Conservation (phyloP, 64 coral and sea anemone genomes). For the Catalaphyllia jardinei region DNA sequence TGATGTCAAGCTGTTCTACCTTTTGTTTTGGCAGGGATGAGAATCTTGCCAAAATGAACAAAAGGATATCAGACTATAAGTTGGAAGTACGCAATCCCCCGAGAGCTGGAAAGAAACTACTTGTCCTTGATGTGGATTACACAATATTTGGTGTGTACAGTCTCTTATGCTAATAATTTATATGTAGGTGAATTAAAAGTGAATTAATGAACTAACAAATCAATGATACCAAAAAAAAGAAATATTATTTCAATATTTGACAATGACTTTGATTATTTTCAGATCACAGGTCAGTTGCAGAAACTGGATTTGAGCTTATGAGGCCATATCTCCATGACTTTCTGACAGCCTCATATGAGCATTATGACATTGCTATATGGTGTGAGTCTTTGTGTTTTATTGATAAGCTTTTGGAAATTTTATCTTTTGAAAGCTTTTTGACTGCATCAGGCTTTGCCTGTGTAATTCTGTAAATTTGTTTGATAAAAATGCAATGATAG, state of each 20-base stretch:
- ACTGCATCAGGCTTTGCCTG: too few relatives aligned
- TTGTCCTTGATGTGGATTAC: conserved; percentile 96
- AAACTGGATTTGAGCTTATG: conserved; percentile 91
- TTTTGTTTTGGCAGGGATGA: conserved; percentile 75
- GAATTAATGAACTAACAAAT: too few relatives aligned
- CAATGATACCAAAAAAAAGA: neutral
- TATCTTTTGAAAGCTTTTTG: too few relatives aligned
- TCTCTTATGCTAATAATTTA: too few relatives aligned
- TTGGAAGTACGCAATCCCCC: conserved; percentile 85
- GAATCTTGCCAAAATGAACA: conserved; percentile 84
- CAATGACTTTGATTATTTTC: neutral
- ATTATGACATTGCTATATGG: conserved; percentile 98
- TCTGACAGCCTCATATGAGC: conserved; percentile 79
- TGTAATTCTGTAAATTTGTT: too few relatives aligned
- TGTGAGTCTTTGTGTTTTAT: conserved; percentile 61
- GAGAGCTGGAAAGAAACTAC: conserved; percentile 83
- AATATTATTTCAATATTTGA: neutral
- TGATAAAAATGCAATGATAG: too few relatives aligned
- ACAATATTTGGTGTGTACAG: conserved; percentile 87
- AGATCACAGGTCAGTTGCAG: conserved; percentile 96
- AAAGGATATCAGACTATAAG: conserved; percentile 90
- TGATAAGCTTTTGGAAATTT: too few relatives aligned
- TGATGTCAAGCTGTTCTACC: neutral
- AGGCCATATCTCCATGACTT: conserved; percentile 97
- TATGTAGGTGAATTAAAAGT: too few relatives aligned